Base-by-base conservation (phyloP, 2,888 invertebrate genomes). In the Rotaria sp. region DNA sequence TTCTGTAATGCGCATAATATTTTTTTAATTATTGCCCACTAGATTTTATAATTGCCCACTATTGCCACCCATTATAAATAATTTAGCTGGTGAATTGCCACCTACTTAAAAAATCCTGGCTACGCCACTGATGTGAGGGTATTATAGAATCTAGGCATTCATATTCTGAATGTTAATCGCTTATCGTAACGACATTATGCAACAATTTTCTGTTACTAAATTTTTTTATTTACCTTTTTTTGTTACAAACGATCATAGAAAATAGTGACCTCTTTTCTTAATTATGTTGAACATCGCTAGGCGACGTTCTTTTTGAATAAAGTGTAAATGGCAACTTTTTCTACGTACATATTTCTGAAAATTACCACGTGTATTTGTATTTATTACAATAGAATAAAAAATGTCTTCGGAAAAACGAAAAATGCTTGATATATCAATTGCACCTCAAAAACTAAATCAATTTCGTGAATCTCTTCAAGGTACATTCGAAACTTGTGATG, bases 381-480 rank as follows among this genome's bases (percentile, higher is more conserved):
- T 30, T 67, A 35, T 21, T 18, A 35, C 1, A 67, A 35, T 35
- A 18, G 35, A 38, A 30, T 35, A 35, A 67, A 67, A 59, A 38
- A 67, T 67, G 67, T 35, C 67, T 2, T 35, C 45, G 24, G 13
- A 38, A 45, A 45, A 80, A 45, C 80, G 80, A 0, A 80, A 80
- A 45, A 41, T 41, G n/a, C 11, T 80, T 1, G 80, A 80, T n/a
- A 35, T 45, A 10, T 45, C 80, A 1, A 26, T 41, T 45, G 45
- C 35, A 24, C 80, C 80, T 45, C 24, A 80, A 45, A 80, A 45
- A 45, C 13, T 80, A 26, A n/a, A 26, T 26, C 26, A 80, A 80
- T 80, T 80, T 45, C 80, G 80, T 80, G 80, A 26, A 80, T 80
- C 45, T 24, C 26, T 38, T 45, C 80, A 80, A 45, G 45, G 45